A percentile compares a stretch with the other conserved stretches of the same genome.
Evolutionary conservation across 2,888 invertebrate species (phyloP).

Genomic region (Dioctria rufipes): DNA sequence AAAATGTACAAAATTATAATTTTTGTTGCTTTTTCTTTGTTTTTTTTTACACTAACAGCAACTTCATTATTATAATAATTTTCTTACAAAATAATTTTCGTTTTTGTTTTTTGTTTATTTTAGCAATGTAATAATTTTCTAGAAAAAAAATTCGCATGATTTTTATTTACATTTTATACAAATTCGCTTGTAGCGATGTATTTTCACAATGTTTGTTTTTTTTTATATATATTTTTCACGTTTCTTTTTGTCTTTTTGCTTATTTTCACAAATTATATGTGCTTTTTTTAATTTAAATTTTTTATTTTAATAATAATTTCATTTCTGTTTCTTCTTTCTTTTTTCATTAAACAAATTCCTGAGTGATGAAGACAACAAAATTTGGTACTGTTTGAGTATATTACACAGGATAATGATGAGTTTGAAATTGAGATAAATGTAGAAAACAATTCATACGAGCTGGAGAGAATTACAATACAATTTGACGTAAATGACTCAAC

Average conservation of each 20-base stretch:
- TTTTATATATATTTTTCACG: slow-evolving; percentile 9
- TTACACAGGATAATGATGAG: slow-evolving; percentile 14
- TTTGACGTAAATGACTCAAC: too few species aligned
- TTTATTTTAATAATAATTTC: slow-evolving; percentile 11
- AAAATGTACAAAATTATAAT: slow-evolving; percentile 42
- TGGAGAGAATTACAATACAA: too few species aligned
- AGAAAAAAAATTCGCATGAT: slow-evolving; percentile 31
- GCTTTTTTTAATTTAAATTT: neutral
- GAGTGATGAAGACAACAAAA: slow-evolving; percentile 30
- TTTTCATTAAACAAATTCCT: slow-evolving; percentile 38
- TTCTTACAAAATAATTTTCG: neutral
- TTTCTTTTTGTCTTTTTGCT: slow-evolving; percentile 31
- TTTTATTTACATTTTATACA: slow-evolving; percentile 41
- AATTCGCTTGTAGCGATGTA: slow-evolving; percentile 46
- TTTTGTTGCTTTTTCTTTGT: neutral
- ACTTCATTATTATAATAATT: neutral
- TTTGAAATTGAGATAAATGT: too few species aligned
- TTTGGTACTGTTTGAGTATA: slow-evolving; percentile 36
- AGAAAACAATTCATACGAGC: too few species aligned
- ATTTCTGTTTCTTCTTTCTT: neutral
- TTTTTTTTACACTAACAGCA: slow-evolving; percentile 37
- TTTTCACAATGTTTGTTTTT: slow-evolving; percentile 19
- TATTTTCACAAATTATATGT: neutral
- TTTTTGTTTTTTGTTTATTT: slow-evolving; percentile 12
- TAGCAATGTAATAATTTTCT: slow-evolving; percentile 35